Evolutionary conservation across 2,113 vertebrate species (phyloP), one percentile per base, ranked within the genome.

Genomic region (Natator depressus): DNA sequence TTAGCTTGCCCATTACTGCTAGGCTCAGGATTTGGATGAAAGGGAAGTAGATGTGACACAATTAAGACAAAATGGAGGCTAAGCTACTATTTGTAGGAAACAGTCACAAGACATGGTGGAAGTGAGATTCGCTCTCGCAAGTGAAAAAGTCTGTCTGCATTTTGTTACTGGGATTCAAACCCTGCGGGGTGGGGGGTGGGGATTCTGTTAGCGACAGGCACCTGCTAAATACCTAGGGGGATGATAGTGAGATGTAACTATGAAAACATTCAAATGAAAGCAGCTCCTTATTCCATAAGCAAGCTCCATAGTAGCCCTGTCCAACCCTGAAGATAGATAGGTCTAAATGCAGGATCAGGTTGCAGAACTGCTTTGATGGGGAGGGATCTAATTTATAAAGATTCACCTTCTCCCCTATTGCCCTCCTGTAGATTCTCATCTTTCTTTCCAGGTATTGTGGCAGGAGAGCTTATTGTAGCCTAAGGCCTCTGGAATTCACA

Each of bases 401-500:
- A 85, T 80, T 95, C 85, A 69, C 35, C 50, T 79, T 20, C 31
- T 46, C 5, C 10, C 80, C 35, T 87, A 1, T 16, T 46, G 82
- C 82, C 49, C 2, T 4, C 84, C 62, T 78, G 27, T 38, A 16
- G 6, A 38, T 84, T 13, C 89, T 82, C 84, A 0, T 54, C 55
- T 62, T 10, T 86, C 69, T 87, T 88, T 84, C 1, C 1, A 29
- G 55, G 5, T n/a, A 17, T 69, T 69, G 35, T 85, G 38, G 2
- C 1, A 25, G 80, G 57, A 35, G 11, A 4, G 84, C 53, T 82
- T 20, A 76, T 76, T 85, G 31, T 65, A 88, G 17, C 35, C 35
- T 69, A n/a, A 80, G 80, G 0, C 0, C 9, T 88, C 17, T 89
- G 42, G 31, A 84, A 49, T 12, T 4, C 20, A 38, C 13, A 75